phyloP scores from a whole-genome alignment of 2,797 vertebrate genomes.

The Pipistrellus nathusii region DNA sequence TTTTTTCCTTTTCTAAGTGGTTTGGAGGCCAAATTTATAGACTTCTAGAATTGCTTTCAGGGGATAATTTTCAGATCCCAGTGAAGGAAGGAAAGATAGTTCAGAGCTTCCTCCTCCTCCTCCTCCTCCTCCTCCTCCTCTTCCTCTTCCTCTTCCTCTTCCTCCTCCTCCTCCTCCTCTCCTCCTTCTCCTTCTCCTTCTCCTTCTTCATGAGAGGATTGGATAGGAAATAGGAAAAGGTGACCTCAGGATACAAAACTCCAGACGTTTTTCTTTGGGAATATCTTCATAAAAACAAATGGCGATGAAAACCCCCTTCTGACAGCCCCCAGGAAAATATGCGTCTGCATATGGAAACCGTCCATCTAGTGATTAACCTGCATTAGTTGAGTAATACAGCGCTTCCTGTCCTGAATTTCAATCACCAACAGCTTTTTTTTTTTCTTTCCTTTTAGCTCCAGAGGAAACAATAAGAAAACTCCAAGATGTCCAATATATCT shows the following conservation, averaged over 20 bases:
- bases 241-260: constrained; percentile 18
- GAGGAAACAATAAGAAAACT: constrained; percentile 40
- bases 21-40: neutral
- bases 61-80: neutral
- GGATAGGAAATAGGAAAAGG: constrained; percentile 27
- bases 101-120: too few relatives aligned
- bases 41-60: constrained; percentile 32
- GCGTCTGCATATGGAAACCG: neutral
- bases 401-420: constrained; percentile 52
- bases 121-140: neutral
- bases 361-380: constrained; percentile 20
- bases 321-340: neutral
- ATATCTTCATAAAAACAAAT: neutral
- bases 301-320: neutral
- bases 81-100: neutral
- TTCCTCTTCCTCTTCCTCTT: too few relatives aligned
- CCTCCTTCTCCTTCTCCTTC: too few relatives aligned
- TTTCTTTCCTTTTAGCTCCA: neutral
- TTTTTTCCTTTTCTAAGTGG: neutral
- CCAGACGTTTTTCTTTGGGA: neutral
- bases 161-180: too few relatives aligned
- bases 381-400: neutral
- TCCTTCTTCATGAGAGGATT: neutral
- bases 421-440: neutral
- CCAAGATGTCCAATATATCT: neutral